Conservation (phyloP, 2,113 vertebrate genomes). For the Synchiropus splendidus region DNA sequence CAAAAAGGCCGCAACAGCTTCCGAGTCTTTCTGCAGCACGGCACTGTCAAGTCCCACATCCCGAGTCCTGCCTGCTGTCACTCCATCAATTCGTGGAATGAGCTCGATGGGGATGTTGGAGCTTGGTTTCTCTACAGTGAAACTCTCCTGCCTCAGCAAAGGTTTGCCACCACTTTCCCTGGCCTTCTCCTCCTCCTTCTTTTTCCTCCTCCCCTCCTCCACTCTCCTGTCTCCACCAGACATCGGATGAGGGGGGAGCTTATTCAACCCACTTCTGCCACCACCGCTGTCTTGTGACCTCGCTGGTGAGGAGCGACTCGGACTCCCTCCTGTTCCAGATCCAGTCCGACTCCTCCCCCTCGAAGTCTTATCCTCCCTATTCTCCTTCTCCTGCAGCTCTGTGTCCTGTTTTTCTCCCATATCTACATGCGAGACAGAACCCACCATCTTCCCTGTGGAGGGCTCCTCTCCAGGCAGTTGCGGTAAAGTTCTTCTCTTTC, state of each 20-base stretch:
- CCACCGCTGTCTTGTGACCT: slow-evolving; percentile 48
- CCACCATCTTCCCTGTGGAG: slow-evolving; percentile 29
- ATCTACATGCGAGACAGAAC: slow-evolving; percentile 66
- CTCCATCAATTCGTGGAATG: slow-evolving; percentile 84
- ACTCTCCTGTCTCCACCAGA: slow-evolving; percentile 67
- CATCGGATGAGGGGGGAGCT: slow-evolving; percentile 59
- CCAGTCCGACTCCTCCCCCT: slow-evolving; percentile 59
- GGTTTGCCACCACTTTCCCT: slow-evolving; percentile 78
- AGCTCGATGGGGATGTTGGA: slow-evolving; percentile 84
- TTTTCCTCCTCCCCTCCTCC: slow-evolving; percentile 64
- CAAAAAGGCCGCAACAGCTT: slow-evolving; percentile 89
- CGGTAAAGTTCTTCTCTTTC: slow-evolving; percentile 82
- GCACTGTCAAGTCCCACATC: slow-evolving; percentile 71
- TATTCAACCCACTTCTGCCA: slow-evolving; percentile 58
- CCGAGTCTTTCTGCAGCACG: slow-evolving; percentile 84
- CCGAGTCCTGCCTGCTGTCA: slow-evolving; percentile 34
- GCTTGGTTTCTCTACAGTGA: slow-evolving; percentile 90
- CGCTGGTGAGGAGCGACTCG: slow-evolving; percentile 52
- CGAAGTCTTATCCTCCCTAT: slow-evolving; percentile 53
- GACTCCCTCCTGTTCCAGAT: slow-evolving; percentile 50
- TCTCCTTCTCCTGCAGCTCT: slow-evolving; percentile 88
- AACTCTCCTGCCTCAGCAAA: slow-evolving; percentile 88
- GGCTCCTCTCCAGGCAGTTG: slow-evolving; percentile 80
- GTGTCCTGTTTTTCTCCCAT: slow-evolving; percentile 95
- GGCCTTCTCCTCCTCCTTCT: slow-evolving; percentile 63